Evolutionary conservation across 2,888 invertebrate genomes (phyloP), one percentile per base, ranked within the genome.

Genomic region (Poecilobothrus nobilitatus): DNA sequence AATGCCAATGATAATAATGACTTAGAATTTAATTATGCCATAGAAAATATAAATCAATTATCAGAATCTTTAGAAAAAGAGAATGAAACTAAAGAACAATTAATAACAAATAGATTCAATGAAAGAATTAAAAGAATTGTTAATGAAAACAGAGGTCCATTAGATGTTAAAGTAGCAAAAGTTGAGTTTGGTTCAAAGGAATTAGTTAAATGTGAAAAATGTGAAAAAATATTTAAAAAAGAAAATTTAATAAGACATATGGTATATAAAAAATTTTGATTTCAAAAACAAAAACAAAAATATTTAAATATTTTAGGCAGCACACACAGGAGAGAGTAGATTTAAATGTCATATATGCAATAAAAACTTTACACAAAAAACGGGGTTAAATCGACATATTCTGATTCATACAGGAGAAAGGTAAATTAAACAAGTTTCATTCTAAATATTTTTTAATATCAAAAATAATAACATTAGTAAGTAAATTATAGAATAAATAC

Each of bases 311-410:
- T 53, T n/a, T 53, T 53, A 53, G 53, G 53, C 53, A 6, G 53
- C 53, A 53, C 53, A 53, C 18, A 53, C 53, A 53, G 53, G 53
- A 12, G 53, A 53, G 15, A 53, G 53, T 15, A 15, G 18, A n/a
- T 70, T 61, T 68, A 22, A 69, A 68, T 71, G 71, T 62, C 22
- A 53, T n/a, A 64, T 70, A 65, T 71, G 71, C 65, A 68, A 67
- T 44, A 62, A 22, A 15, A 20, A 27, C 18, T 71, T 70, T 63
- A 70, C 70, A 2, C 70, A 70, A 22, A 68, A 68, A 44, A 66
- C 68, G 34, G 70, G 70, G 6, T 41, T 70, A 22, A 69, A 68
- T 33, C 68, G 68, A 20, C 71, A 71, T 44, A 68, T 70, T 67
- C 33, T 69, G 22, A 67, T 63, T 9, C 71, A 71, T 34, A 70